These are phyloP conservation scores for Euphonia xanthogaster DNA, from an alignment of 2,797 vertebrate species.

Conservation along the genomic window DNA sequence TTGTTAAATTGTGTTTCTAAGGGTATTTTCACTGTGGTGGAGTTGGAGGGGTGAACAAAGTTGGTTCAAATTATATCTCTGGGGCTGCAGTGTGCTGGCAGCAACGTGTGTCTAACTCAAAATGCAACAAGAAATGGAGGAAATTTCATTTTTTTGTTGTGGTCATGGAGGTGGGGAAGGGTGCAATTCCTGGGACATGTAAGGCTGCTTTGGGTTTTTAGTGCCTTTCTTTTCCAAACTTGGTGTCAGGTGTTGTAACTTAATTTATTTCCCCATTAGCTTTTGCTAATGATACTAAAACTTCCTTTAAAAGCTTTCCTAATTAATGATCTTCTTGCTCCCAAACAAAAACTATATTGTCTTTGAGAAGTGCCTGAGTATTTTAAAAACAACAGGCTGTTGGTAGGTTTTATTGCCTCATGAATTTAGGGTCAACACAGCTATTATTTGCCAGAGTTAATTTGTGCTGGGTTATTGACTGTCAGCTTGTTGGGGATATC, in stretches of 20 bases:
- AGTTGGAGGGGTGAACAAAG: background rate
- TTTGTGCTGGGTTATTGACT: constrained; percentile 37
- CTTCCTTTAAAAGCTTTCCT: constrained; percentile 35
- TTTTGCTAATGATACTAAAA: constrained; percentile 56
- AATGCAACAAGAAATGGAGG: constrained; percentile 19
- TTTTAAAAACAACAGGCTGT: constrained; percentile 15
- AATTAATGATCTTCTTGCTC: constrained; percentile 6
- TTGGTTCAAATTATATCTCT: background rate
- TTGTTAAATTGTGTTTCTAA: background rate
- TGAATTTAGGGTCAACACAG: constrained; percentile 58
- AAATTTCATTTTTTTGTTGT: background rate
- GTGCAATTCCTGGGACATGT: background rate
- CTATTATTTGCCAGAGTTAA: constrained; percentile 52
- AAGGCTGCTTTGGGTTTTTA: background rate
- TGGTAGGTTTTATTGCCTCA: constrained; percentile 33
- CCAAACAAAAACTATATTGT: constrained; percentile 26
- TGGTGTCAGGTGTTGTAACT: constrained; percentile 17
- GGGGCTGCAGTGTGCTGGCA: background rate
- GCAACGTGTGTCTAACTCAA: background rate
- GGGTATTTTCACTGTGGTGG: background rate
- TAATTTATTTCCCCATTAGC: constrained; percentile 42
- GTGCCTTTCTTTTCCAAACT: background rate
- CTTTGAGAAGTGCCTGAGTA: constrained; percentile 12
- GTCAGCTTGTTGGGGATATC: constrained; percentile 23
- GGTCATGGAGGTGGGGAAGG: background rate